These are phyloP conservation scores for Monopis laevigella DNA, from an alignment of 2,888 invertebrate genomes.

Conservation along the genomic window DNA sequence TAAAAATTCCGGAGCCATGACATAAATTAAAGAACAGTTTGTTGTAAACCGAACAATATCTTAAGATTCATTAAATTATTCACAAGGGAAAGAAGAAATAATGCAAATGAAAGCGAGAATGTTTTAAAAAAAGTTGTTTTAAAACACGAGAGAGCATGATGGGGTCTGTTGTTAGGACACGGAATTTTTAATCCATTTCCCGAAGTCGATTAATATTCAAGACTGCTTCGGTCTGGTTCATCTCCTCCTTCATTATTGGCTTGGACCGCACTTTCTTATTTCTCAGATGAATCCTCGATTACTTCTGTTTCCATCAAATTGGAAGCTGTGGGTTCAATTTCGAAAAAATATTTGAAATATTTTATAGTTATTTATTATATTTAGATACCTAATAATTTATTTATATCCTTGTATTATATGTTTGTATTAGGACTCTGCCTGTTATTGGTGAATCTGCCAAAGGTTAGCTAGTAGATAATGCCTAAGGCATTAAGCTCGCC, in stretches of 20 bases:
- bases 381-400: too few relatives aligned
- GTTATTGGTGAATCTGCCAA: too few relatives aligned
- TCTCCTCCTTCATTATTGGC: constrained; percentile 62
- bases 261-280: constrained; percentile 8
- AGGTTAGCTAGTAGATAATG: too few relatives aligned
- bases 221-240: constrained; percentile 62
- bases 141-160: constrained; percentile 49
- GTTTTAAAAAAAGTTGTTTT: constrained; percentile 63
- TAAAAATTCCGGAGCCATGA: constrained; percentile 1
- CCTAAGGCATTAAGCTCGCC: too few relatives aligned
- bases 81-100: constrained; percentile 57
- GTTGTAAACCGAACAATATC: constrained; percentile 33
- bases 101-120: constrained; percentile 56
- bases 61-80: constrained; percentile 64
- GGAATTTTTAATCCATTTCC: constrained; percentile 69
- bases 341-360: too few relatives aligned
- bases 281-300: neutral
- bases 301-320: constrained; percentile 8
- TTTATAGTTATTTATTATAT: too few relatives aligned
- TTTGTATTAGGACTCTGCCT: too few relatives aligned
- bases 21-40: constrained; percentile 7
- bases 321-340: too few relatives aligned
- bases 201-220: constrained; percentile 66
- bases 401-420: too few relatives aligned
- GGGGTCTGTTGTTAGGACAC: constrained; percentile 47